A percentile compares a stretch with the other conserved stretches of the same genome.
Evolutionary conservation across 92 coral and sea anemone genomes (phyloP).

Genomic region (Diadumene lineata): DNA sequence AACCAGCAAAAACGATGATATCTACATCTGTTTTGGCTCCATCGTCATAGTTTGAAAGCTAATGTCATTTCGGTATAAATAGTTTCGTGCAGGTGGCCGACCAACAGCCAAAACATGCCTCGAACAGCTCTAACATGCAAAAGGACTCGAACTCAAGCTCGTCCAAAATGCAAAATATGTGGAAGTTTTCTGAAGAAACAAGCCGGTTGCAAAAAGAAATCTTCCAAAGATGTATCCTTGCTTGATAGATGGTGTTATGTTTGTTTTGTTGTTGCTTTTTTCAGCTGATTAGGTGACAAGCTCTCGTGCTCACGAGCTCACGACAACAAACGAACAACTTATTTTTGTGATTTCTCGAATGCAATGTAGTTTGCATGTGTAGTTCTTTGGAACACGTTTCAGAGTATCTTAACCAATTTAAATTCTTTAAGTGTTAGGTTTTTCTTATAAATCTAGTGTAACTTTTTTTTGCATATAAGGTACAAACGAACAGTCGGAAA

Average conservation of each 20-base stretch:
- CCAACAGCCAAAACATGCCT: constrained; percentile 2
- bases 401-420: too few relatives aligned
- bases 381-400: too few relatives aligned
- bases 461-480: too few relatives aligned
- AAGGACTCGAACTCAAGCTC: neutral
- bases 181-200: constrained; percentile 9
- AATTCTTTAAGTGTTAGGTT: too few relatives aligned
- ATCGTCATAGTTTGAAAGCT: neutral
- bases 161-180: constrained; percentile 15
- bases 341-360: too few relatives aligned
- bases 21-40: neutral
- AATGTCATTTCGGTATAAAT: neutral
- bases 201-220: neutral
- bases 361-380: too few relatives aligned
- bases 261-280: neutral
- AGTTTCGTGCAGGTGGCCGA: neutral
- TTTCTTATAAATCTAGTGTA: too few relatives aligned
- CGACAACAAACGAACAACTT: too few relatives aligned
- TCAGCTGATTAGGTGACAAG: neutral
- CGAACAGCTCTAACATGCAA: neutral
- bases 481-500: too few relatives aligned
- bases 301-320: too few relatives aligned
- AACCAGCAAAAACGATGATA: neutral
- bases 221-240: constrained; percentile 23
- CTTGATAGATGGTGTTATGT: neutral